Base-by-base conservation (phyloP, 2,113 vertebrate species). In the Hypomesus transpacificus region DNA sequence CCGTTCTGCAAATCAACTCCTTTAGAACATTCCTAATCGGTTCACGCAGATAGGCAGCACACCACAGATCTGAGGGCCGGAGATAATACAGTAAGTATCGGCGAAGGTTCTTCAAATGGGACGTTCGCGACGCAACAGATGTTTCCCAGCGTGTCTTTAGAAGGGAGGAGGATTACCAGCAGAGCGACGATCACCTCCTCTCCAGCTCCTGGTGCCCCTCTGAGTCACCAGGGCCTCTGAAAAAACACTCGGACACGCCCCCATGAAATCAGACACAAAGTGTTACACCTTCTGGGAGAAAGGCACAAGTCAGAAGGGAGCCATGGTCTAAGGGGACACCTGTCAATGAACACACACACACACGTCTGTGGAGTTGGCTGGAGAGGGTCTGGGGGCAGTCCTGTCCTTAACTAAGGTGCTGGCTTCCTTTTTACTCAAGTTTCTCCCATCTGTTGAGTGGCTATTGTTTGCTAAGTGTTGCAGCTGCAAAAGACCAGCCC, bases 401-500 rank as follows among this genome's bases (percentile, higher is more conserved):
- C 59, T 73, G 63, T 92, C 91, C 93, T 94, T 93, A 91, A 89
- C 93, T 85, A 86, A 90, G 90, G 86, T 87, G 92, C 90, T 92
- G 89, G 90, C 89, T 89, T 90, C 89, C 87, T 88, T 94, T 93
- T 92, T 89, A 89, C 83, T 65, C 63, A 64, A 73, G 0, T 84
- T 81, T 88, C 91, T 94, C 94, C 96, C 96, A 98, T 98, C 96
- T 98, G 96, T 94, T 97, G 88, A 95, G 93, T 92, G 89, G 90
- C 92, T 88, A 94, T 95, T 96, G 95, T 96, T 87, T 89, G 88
- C 85, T 84, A 87, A 94, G 93, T 94, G 93, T 93, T 95, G 88
- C 90, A 90, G 90, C 88, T 88, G 89, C 88, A 88, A 75, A 74
- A 80, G 77, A 68, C 66, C 91, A 83, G 89, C 87, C 89, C 90